phyloP scores from a whole-genome alignment of 2,113 vertebrate species.

The Stegostoma tigrinum region DNA sequence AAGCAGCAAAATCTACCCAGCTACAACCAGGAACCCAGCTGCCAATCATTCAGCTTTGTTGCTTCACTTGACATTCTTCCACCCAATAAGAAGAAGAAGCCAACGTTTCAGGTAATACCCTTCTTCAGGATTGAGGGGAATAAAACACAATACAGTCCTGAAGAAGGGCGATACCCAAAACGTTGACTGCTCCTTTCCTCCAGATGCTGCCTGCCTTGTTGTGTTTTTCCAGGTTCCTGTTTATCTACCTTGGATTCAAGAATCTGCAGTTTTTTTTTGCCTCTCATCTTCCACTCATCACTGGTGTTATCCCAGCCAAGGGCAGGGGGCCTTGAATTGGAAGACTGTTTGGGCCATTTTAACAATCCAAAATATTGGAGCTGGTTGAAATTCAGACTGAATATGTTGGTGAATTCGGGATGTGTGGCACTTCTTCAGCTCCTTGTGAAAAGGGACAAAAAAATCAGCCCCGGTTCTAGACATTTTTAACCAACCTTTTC shows the following conservation, averaged over 20 bases:
- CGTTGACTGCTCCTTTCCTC: too few relatives aligned
- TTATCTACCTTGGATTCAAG: too few relatives aligned
- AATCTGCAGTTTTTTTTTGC: too few relatives aligned
- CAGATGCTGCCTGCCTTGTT: too few relatives aligned
- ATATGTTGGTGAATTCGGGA: not conserved
- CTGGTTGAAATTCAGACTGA: not conserved
- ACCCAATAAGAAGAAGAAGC: too few relatives aligned
- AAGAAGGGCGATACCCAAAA: too few relatives aligned
- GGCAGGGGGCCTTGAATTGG: not conserved
- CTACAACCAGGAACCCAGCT: not conserved
- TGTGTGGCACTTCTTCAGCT: not conserved
- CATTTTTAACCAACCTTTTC: too few relatives aligned
- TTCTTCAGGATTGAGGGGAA: too few relatives aligned
- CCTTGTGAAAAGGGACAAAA: not conserved
- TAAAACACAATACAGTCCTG: too few relatives aligned
- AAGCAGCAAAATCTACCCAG: not conserved
- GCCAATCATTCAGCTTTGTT: not conserved
- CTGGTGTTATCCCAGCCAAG: not conserved
- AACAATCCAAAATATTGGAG: not conserved
- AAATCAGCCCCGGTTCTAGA: not conserved
- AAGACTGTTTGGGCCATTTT: not conserved
- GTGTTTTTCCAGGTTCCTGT: too few relatives aligned
- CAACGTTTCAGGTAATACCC: too few relatives aligned
- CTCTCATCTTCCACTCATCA: not conserved
- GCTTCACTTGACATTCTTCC: not conserved